Percentiles rank a stretch among this genome's conserved stretches.
These are phyloP conservation scores for Mirounga angustirostris DNA, from an alignment of 2,113 vertebrate species.

Conservation along the genomic window DNA sequence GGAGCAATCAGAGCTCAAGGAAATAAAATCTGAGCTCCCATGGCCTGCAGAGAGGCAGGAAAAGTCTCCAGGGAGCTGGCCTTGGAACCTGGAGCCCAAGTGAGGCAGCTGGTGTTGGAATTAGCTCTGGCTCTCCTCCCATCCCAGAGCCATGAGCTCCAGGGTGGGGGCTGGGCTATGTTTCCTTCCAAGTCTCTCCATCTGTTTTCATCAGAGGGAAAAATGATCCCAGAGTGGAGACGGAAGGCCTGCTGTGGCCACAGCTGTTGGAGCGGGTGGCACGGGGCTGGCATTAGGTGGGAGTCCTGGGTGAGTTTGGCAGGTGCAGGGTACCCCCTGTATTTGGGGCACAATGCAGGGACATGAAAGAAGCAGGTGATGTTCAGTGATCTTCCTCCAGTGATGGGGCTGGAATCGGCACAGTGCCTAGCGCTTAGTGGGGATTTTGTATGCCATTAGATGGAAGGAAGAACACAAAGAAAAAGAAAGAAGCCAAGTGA, in stretches of 20 bases:
- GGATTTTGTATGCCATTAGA: neutral
- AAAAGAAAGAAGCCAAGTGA: neutral
- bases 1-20: neutral
- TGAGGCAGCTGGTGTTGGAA: constrained; percentile 46
- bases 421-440: neutral
- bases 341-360: neutral
- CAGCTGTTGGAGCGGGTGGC: neutral
- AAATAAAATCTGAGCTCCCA: neutral
- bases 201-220: constrained; percentile 49
- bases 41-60: neutral
- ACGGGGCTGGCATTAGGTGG: fast-evolving
- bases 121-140: neutral
- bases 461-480: neutral
- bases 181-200: constrained; percentile 38
- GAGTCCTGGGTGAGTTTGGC: neutral
- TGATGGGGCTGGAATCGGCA: fast-evolving
- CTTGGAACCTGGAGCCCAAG: neutral
- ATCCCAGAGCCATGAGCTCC: neutral
- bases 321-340: neutral
- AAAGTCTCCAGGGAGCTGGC: neutral
- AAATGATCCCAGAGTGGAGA: neutral
- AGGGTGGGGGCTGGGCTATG: neutral
- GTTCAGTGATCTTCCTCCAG: neutral
- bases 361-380: fast-evolving
- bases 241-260: neutral